These are phyloP conservation scores for Zaprionus obscuricornis DNA, from an alignment of 2,888 invertebrate genomes.

Conservation along the genomic window DNA sequence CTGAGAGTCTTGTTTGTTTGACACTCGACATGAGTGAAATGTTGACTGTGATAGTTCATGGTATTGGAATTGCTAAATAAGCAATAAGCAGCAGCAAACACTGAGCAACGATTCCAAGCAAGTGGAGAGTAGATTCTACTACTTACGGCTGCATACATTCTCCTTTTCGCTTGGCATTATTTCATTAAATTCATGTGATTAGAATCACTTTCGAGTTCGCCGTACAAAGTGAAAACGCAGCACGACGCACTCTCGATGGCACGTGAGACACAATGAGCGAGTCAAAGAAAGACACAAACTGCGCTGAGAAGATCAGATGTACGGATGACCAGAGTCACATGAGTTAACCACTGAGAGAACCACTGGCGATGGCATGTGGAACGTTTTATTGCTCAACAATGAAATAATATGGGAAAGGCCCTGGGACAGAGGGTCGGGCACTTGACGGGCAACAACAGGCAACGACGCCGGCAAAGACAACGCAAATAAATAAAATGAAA, in stretches of 20 bases:
- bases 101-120: too few species aligned
- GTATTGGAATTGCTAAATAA: too few species aligned
- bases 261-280: slow-evolving; percentile 56
- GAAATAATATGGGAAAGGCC: slow-evolving; percentile 61
- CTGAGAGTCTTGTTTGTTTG: slow-evolving; percentile 39
- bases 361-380: slow-evolving; percentile 43
- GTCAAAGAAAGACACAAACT: slow-evolving; percentile 29
- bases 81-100: too few species aligned
- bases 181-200: slow-evolving; percentile 66
- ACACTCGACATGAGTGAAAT: slow-evolving; percentile 60
- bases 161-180: slow-evolving; percentile 57
- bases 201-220: slow-evolving; percentile 69
- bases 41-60: slow-evolving; percentile 18
- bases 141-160: slow-evolving; percentile 37
- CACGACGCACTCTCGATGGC: slow-evolving; percentile 68
- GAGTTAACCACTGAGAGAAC: slow-evolving; percentile 29
- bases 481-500: slow-evolving; percentile 68
- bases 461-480: slow-evolving; percentile 17
- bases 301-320: slow-evolving; percentile 33
- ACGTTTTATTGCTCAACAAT: slow-evolving; percentile 56
- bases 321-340: slow-evolving; percentile 28
- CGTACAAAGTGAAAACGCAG: slow-evolving; percentile 61
- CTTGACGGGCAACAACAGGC: slow-evolving; percentile 1
- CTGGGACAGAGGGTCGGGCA: slow-evolving; percentile 30
- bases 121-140: slow-evolving; percentile 46